phyloP scores from a whole-genome alignment of 2,888 invertebrate species.

The Diplazon laetatorius region DNA sequence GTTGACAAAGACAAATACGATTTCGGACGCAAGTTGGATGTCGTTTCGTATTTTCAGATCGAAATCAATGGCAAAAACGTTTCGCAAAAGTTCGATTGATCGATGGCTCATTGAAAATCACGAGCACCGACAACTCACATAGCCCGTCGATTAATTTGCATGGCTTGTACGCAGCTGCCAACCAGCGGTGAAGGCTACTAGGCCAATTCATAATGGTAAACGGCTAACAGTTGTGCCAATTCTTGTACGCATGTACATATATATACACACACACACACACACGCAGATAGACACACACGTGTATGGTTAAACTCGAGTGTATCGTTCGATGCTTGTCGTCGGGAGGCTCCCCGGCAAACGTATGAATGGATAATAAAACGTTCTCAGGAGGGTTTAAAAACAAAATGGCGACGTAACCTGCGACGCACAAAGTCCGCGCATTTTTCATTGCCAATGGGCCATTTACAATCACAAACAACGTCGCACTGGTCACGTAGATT shows the following conservation, averaged over 20 bases:
- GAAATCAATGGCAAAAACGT: too few relatives aligned
- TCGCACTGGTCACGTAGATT: not conserved
- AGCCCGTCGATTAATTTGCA: conserved; percentile 43
- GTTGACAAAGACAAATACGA: too few relatives aligned
- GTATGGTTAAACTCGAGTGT: too few relatives aligned
- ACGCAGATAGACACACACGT: too few relatives aligned
- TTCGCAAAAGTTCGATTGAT: not conserved
- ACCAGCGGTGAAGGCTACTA: conserved; percentile 44
- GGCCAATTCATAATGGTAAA: conserved; percentile 51
- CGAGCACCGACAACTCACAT: conserved; percentile 19
- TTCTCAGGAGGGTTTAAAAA: conserved; percentile 18
- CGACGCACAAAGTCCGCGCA: conserved; percentile 8
- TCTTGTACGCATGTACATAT: not conserved
- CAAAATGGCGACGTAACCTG: too few relatives aligned
- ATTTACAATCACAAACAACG: not conserved
- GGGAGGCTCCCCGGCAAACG: conserved; percentile 17
- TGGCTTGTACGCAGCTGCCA: conserved; percentile 27
- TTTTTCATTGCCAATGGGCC: not conserved
- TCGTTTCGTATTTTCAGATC: too few relatives aligned
- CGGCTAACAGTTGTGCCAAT: conserved; percentile 36
- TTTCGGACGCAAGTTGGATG: too few relatives aligned
- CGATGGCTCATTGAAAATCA: conserved; percentile 40
- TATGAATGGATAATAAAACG: conserved; percentile 32
- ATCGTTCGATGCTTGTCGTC: not conserved
- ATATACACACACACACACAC: not conserved